Evolutionary conservation across 2,888 invertebrate species (phyloP).

Genomic region (Elysia crispata): DNA sequence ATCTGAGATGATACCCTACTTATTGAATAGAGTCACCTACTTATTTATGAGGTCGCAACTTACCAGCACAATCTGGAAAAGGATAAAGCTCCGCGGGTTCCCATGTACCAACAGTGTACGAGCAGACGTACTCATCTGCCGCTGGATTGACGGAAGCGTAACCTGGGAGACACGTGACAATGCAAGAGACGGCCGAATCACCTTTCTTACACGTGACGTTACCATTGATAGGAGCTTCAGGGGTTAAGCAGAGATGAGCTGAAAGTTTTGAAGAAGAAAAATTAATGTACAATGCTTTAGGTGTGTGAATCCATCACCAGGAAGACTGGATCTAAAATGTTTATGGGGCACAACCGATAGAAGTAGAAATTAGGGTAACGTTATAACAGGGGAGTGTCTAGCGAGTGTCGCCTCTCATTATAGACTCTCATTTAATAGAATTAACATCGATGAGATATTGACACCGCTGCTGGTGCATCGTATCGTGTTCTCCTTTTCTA

Average conservation of each 20-base stretch:
- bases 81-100: slow-evolving; percentile 74
- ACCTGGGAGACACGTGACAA: slow-evolving; percentile 82
- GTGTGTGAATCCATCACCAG: neutral
- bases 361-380: too few species aligned
- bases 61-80: slow-evolving; percentile 82
- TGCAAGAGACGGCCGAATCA: slow-evolving; percentile 79
- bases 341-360: too few species aligned
- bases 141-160: slow-evolving; percentile 81
- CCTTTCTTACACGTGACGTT: slow-evolving; percentile 78
- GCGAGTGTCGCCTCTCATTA: too few species aligned
- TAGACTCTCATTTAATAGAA: too few species aligned
- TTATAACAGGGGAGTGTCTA: too few species aligned
- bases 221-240: slow-evolving; percentile 79
- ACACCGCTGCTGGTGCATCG: too few species aligned
- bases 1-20: too few species aligned
- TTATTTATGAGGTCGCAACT: too few species aligned
- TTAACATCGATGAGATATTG: too few species aligned
- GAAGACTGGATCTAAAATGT: neutral
- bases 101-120: slow-evolving; percentile 77
- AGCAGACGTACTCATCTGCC: slow-evolving; percentile 77
- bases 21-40: too few species aligned
- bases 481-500: too few species aligned
- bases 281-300: neutral
- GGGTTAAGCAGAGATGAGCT: slow-evolving; percentile 79
- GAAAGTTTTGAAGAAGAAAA: too few species aligned